These are phyloP conservation scores for Siniperca obscura DNA, from an alignment of 2,797 vertebrate genomes.

Conservation along the genomic window DNA sequence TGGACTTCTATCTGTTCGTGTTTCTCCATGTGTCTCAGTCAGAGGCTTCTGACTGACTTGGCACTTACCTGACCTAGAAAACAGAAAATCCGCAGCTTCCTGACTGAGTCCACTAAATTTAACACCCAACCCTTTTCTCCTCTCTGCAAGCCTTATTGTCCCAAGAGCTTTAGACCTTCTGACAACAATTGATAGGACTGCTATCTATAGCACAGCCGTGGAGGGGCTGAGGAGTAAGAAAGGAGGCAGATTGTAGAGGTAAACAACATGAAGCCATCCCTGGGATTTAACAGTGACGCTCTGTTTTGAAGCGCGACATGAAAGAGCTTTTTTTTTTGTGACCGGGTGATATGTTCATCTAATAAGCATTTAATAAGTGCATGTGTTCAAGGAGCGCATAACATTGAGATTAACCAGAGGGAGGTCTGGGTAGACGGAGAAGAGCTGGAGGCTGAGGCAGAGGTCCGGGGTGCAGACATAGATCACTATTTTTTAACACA, in stretches of 20 bases:
- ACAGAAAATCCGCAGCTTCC: constrained; percentile 69
- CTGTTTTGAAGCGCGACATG: constrained; percentile 63
- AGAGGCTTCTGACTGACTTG: constrained; percentile 72
- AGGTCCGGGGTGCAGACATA: constrained; percentile 18
- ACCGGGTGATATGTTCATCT: constrained; percentile 50
- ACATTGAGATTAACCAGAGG: constrained; percentile 56
- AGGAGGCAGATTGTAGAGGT: constrained; percentile 48
- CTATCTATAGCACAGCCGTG: constrained; percentile 78
- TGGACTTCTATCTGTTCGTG: constrained; percentile 49
- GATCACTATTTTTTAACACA: constrained; percentile 30
- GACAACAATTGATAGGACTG: constrained; percentile 81
- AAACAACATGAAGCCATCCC: constrained; percentile 64
- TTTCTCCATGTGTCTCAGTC: constrained; percentile 60
- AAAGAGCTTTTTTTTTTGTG: constrained; percentile 52
- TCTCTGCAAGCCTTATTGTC: constrained; percentile 58
- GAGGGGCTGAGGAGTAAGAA: constrained; percentile 19
- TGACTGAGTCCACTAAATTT: constrained; percentile 74
- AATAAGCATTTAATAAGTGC: constrained; percentile 64
- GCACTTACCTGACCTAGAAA: constrained; percentile 85
- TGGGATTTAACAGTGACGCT: constrained; percentile 56
- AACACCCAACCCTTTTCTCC: constrained; percentile 67
- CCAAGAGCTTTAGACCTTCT: constrained; percentile 70
- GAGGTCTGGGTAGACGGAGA: constrained; percentile 28
- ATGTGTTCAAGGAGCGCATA: constrained; percentile 45
- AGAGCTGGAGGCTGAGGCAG: constrained; percentile 27